Evolutionary conservation across 2,797 vertebrate species (phyloP), one percentile per base, ranked within the genome.

Genomic region (Choloepus didactylus): DNA sequence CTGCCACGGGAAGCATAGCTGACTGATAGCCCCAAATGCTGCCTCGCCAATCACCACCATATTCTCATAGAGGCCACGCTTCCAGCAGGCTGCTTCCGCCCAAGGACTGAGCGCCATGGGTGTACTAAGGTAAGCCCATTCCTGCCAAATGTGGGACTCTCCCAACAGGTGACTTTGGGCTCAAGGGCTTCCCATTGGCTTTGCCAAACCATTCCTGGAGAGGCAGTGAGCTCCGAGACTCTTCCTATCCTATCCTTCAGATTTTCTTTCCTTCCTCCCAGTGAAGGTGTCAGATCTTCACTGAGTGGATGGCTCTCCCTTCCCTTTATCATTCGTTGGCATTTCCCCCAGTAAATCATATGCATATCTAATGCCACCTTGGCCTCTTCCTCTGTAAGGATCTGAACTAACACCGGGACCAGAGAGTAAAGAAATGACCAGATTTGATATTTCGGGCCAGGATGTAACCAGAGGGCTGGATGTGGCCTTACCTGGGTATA

Each of bases 61-160:
- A 0, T 6, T 44, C 18, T 38, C 0, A 0, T 1, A 25, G 38
- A 64, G 46, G 38, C 18, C 11, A 0, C 21, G 15, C 1, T 29
- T 59, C 25, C 31, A 9, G 2, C 31, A 12, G 19, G 23, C 14
- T 46, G 54, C 27, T 67, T 11, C 44, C 67, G 19, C 14, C 2
- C 15, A 8, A n/a, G 21, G 19, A 31, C 80, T 18, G 72, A 49
- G 49, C 49, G 23, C 35, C 1, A 2, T 1, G 25, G 66, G 3
- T 18, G 2, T 6, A 5, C 9, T 35, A 14, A 60, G 5, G 29
- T 44, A 62, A 12, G n/a, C 18, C 38, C 25, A 3, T 23, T 12
- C 59, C 81, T 27, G 56, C 38, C 31, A 66, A 44, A 14, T 1
- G 21, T 11, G 31, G 8, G 62, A 1, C n/a, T n/a, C 76, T 16